Conservation (phyloP, 2,888 invertebrate genomes). For the Rhagium mordax region DNA sequence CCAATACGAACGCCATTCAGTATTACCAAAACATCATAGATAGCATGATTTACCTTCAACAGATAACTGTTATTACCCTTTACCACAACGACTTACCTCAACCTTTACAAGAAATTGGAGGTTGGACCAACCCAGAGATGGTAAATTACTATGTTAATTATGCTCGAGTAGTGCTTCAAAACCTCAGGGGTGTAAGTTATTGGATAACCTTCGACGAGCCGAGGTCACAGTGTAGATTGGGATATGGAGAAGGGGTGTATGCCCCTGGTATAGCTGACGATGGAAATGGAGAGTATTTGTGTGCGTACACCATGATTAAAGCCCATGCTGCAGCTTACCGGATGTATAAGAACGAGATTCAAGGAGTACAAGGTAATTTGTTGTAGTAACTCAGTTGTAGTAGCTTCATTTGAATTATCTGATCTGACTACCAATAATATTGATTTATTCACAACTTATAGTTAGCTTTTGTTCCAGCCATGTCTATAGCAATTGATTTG, state of each 20-base stretch:
- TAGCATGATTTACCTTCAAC: conserved; percentile 9
- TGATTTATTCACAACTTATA: neutral
- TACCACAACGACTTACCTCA: conserved; percentile 76
- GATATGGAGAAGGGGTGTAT: conserved; percentile 60
- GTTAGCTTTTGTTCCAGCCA: neutral
- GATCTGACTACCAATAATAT: no score
- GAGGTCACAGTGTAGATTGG: conserved; percentile 55
- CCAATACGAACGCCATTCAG: conserved; percentile 70
- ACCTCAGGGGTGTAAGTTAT: conserved; percentile 72
- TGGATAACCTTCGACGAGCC: conserved; percentile 75
- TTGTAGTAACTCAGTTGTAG: neutral
- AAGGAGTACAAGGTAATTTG: neutral
- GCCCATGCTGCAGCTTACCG: conserved; percentile 78
- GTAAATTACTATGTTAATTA: conserved; percentile 76
- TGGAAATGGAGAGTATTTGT: conserved; percentile 75
- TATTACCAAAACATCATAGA: conserved; percentile 46
- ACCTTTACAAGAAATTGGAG: conserved; percentile 69
- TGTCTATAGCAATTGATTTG: conserved; percentile 65
- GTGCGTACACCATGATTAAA: conserved; percentile 75
- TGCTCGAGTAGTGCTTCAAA: conserved; percentile 70
- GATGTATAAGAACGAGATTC: conserved; percentile 68
- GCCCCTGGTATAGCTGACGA: conserved; percentile 71
- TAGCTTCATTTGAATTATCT: no score
- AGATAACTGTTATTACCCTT: conserved; percentile 40
- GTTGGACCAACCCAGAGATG: conserved; percentile 77